Evolutionary conservation across 2,113 vertebrate species (phyloP).

Genomic region (Callopanchax toddi): DNA sequence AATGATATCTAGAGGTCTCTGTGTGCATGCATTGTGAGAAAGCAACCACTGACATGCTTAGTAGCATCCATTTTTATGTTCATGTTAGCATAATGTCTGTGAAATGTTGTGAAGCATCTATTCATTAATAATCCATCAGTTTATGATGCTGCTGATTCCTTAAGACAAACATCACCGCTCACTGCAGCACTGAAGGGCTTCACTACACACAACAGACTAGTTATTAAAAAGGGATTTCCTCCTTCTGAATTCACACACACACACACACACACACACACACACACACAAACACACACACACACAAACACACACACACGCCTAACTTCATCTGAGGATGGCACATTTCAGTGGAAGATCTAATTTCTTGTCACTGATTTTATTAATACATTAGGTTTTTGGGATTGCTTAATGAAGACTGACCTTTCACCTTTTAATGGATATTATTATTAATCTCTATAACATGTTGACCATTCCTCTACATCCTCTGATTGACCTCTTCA

Average conservation of each 20-base stretch:
- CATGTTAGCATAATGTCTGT: neutral
- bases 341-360: neutral
- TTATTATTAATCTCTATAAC: constrained; percentile 18
- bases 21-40: neutral
- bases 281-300: constrained; percentile 1
- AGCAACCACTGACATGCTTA: neutral
- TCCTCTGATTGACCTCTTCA: constrained; percentile 24
- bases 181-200: constrained; percentile 11
- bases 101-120: neutral
- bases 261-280: neutral
- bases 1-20: no score
- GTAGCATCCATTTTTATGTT: neutral
- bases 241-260: constrained; percentile 3
- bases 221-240: constrained; percentile 27
- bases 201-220: constrained; percentile 20
- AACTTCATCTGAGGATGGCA: neutral
- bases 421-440: constrained; percentile 33
- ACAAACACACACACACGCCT: neutral
- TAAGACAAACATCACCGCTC: constrained; percentile 7
- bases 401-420: constrained; percentile 9
- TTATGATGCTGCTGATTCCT: constrained; percentile 17
- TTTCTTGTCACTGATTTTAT: neutral
- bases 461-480: constrained; percentile 16
- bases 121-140: constrained; percentile 28
- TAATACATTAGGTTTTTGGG: constrained; percentile 9